Evolutionary conservation across 2,888 invertebrate genomes (phyloP).

Genomic region (Cephus runcator): DNA sequence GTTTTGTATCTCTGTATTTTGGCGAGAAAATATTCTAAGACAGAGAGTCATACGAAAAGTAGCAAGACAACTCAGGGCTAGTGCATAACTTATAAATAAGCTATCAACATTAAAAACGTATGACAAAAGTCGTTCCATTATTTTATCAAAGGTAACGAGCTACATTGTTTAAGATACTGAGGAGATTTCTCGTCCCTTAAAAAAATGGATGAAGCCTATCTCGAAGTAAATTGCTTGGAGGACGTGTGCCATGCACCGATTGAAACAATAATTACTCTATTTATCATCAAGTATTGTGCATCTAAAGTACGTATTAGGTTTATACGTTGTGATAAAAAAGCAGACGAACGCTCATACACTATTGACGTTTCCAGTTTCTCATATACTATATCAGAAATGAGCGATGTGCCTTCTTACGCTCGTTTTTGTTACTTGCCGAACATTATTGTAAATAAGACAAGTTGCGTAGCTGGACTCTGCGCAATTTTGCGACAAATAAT

Average conservation of each 20-base stretch:
- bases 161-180: slow-evolving; percentile 14
- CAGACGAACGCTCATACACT: slow-evolving; percentile 46
- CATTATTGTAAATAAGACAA: slow-evolving; percentile 69
- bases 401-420: slow-evolving; percentile 64
- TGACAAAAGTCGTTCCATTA: slow-evolving; percentile 8
- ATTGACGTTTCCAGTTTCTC: slow-evolving; percentile 58
- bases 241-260: slow-evolving; percentile 65
- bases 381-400: slow-evolving; percentile 55
- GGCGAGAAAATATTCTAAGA: slow-evolving; percentile 58
- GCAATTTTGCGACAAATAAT: slow-evolving; percentile 76
- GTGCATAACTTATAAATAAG: slow-evolving; percentile 34
- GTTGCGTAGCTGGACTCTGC: slow-evolving; percentile 81
- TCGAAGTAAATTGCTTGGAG: slow-evolving; percentile 49
- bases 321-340: slow-evolving; percentile 53
- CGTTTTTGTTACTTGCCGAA: slow-evolving; percentile 73
- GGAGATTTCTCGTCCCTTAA: slow-evolving; percentile 6
- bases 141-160: not conserved
- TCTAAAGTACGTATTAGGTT: slow-evolving; percentile 66
- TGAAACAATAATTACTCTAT: slow-evolving; percentile 74
- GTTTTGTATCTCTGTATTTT: slow-evolving; percentile 66
- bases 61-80: slow-evolving; percentile 56
- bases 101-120: not conserved
- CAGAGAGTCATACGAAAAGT: slow-evolving; percentile 60
- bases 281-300: slow-evolving; percentile 71
- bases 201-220: slow-evolving; percentile 52